Conservation (phyloP, 2,888 invertebrate species). For the Limnephilus rhombicus region DNA sequence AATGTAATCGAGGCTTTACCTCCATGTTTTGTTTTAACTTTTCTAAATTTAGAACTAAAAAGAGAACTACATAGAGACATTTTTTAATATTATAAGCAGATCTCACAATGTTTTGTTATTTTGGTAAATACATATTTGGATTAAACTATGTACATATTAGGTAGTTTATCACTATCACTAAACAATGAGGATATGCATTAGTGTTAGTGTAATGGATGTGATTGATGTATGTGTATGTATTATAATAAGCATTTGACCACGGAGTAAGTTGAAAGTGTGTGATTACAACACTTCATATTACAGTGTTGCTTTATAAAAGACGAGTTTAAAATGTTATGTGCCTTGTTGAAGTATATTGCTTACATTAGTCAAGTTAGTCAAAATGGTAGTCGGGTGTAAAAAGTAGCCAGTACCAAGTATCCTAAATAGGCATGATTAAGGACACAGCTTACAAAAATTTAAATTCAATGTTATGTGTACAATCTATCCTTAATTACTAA, state of each 20-base stretch:
- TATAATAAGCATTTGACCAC: constrained; percentile 55
- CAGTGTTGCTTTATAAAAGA: constrained; percentile 64
- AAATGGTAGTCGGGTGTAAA: constrained; percentile 58
- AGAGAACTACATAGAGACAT: neutral
- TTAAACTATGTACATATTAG: neutral
- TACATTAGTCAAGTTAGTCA: constrained; percentile 52
- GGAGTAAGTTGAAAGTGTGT: constrained; percentile 60
- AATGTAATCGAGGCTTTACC: neutral
- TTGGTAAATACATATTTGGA: neutral
- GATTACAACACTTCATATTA: constrained; percentile 58
- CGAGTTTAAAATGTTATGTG: constrained; percentile 66
- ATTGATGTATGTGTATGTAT: constrained; percentile 19
- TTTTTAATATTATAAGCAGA: neutral
- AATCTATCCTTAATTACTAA: neutral
- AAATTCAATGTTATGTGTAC: constrained; percentile 34
- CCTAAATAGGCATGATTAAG: constrained; percentile 41
- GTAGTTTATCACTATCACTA: neutral
- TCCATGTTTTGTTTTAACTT: neutral
- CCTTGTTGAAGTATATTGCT: constrained; percentile 66
- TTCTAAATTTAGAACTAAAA: neutral
- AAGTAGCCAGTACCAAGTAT: constrained; percentile 48
- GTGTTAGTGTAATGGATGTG: constrained; percentile 26
- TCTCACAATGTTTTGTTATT: neutral
- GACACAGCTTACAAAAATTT: constrained; percentile 51
- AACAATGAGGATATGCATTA: constrained; percentile 36